Base-by-base conservation (phyloP, 2,113 vertebrate genomes). In the Lasiurus cinereus region DNA sequence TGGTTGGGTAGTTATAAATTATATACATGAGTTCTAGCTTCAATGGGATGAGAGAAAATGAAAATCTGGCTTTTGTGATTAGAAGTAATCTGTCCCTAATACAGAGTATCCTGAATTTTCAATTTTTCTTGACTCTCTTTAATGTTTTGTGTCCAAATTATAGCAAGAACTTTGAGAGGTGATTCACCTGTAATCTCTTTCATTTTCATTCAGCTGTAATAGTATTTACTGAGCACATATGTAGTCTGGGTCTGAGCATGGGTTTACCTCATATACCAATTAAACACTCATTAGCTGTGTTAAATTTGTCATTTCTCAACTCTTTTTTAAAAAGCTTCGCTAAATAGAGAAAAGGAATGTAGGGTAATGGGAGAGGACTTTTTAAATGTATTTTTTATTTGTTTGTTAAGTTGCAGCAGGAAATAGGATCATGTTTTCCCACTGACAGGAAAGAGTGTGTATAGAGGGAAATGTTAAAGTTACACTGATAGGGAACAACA, bases 321-420 rank as follows among this genome's bases (percentile, higher is more conserved):
- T 66, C 48, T 83, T 56, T 87, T 48, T 24, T 46, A 46, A 83
- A 76, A 73, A 48, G 1, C 6, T 9, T 91, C 43, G 76, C 62
- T 88, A 50, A 62, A 70, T 88, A 43, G 22, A 90, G 39, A 90
- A 87, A 13, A 83, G 52, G 21, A 1, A 77, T 91, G 36, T 64
- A 33, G 56, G 13, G 50, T 62, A 64, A 88, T 72, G 31, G 8
- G 13, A 46, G 77, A 59, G 22, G 6, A 6, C 18, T 59, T 77
- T 59, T 90, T 6, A 31, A 14, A 64, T 77, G 76, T 82, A 80
- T 69, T 80, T 80, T 77, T 72, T 66, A 84, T 72, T 74, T 78
- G n/a, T 79, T 74, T 84, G 22, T 76, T 77, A 83, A 83, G 78
- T 31, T 62, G 27, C 43, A 72, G 31, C 16, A 69, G 70, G 24